Percentiles rank a stretch among this genome's conserved stretches.
phyloP scores from a whole-genome alignment of 2,797 vertebrate species.

The Argya squamiceps region DNA sequence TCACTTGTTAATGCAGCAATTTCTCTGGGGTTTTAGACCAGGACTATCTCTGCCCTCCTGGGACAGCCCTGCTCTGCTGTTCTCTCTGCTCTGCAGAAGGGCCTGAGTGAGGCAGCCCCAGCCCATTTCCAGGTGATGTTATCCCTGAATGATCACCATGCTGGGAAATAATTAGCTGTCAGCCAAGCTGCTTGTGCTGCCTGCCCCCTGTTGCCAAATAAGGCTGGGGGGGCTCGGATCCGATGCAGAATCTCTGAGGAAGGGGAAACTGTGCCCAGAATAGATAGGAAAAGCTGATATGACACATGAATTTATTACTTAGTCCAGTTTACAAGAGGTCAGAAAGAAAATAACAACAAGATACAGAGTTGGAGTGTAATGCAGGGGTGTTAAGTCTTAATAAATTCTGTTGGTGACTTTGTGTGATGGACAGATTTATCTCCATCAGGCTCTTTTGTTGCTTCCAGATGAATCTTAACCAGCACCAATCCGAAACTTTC shows the following conservation, averaged over 20 bases:
- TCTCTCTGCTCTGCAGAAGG: background rate
- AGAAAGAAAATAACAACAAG: background rate
- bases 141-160: background rate
- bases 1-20: background rate
- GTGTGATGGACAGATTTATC: constrained; percentile 21
- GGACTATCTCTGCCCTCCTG: background rate
- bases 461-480: constrained; percentile 2
- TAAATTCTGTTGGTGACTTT: background rate
- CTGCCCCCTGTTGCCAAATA: background rate
- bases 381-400: background rate
- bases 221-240: background rate
- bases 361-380: background rate
- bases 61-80: background rate
- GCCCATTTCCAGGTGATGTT: background rate
- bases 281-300: background rate
- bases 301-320: background rate
- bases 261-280: background rate
- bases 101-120: background rate
- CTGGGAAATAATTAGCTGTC: constrained; percentile 35
- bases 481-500: background rate
- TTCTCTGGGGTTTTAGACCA: background rate
- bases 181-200: background rate
- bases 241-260: background rate
- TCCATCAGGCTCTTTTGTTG: background rate
- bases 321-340: background rate